phyloP scores from a whole-genome alignment of 2,797 vertebrate species.

The Salarias fasciatus region DNA sequence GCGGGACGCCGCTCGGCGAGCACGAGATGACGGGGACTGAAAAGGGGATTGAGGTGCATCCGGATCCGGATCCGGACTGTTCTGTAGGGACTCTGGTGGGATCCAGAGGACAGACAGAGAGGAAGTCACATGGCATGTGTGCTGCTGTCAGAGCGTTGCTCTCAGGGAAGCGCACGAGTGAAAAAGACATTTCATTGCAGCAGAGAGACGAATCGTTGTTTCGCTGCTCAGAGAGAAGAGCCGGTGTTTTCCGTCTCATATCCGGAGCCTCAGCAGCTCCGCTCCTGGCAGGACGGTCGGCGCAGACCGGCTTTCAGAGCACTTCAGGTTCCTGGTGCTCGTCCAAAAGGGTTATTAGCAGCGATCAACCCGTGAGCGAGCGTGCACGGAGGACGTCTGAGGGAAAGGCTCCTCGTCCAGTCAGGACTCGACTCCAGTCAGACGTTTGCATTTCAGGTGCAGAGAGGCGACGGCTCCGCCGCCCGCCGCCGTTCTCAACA shows the following conservation, averaged over 20 bases:
- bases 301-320: slow-evolving; percentile 25
- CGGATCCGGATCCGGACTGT: too few species aligned
- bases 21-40: neutral
- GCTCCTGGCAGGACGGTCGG: slow-evolving; percentile 26
- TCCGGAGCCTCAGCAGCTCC: slow-evolving; percentile 23
- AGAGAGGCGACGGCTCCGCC: too few species aligned
- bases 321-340: slow-evolving; percentile 45
- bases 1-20: neutral
- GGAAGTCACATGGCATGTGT: too few species aligned
- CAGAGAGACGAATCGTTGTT: too few species aligned
- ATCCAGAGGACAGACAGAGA: too few species aligned
- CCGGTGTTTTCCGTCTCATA: too few species aligned
- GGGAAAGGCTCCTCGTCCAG: slow-evolving; percentile 17
- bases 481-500: slow-evolving; percentile 48
- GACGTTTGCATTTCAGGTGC: slow-evolving; percentile 20
- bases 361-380: slow-evolving; percentile 36
- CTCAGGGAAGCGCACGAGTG: too few species aligned
- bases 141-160: too few species aligned
- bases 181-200: too few species aligned
- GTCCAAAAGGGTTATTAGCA: slow-evolving; percentile 59
- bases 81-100: too few species aligned
- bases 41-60: too few species aligned
- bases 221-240: too few species aligned
- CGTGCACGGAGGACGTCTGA: slow-evolving; percentile 5
- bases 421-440: slow-evolving; percentile 16